Evolutionary conservation across 2,797 vertebrate species (phyloP), one percentile per base, ranked within the genome.

Genomic region (Gymnodraco acuticeps): DNA sequence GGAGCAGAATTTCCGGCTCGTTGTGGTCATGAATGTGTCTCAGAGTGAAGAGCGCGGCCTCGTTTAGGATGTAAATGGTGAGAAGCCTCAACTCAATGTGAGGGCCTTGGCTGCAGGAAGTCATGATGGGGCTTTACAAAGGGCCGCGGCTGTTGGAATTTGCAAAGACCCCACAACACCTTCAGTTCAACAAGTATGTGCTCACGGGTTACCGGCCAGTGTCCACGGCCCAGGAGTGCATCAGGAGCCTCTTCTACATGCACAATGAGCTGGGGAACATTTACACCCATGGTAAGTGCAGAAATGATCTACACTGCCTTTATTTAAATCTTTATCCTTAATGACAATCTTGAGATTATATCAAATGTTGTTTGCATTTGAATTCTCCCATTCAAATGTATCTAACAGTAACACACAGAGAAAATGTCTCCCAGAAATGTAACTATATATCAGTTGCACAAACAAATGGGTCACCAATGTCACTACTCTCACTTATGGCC

Each of bases 201-300:
- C 92, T 97, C 88, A 97, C 95, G 0, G 97, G 97, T 47, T 98
- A 98, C 91, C 95, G 97, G 54, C 97, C 97, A 0, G 93, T 95
- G 80, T 95, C 95, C 79, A 95, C 95, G 2, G 95, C 93, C 74
- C 92, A 91, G 0, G 96, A 95, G 55, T 98, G 97, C 70, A 65
- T 98, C 73, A 87, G 92, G 78, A 98, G 97, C 88, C 95, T 98
- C 75, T 97, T 98, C 91, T 98, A 98, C 88, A 84, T 98, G 84
- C 97, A 98, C 95, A 98, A 98, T 83, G 97, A 98, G 89, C 93
- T 96, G 78, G 97, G 97, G 56, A 98, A 98, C 92, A 98, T 98
- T 89, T 98, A 98, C 92, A 96, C 95, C 1, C 97, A 98, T 70
- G 97, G 97, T 98, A 89, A 95, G 96, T 85, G 13, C 46, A 53